Evolutionary conservation across 2,113 vertebrate genomes (phyloP), one percentile per base, ranked within the genome.

Genomic region (Dipodomys ordii): DNA sequence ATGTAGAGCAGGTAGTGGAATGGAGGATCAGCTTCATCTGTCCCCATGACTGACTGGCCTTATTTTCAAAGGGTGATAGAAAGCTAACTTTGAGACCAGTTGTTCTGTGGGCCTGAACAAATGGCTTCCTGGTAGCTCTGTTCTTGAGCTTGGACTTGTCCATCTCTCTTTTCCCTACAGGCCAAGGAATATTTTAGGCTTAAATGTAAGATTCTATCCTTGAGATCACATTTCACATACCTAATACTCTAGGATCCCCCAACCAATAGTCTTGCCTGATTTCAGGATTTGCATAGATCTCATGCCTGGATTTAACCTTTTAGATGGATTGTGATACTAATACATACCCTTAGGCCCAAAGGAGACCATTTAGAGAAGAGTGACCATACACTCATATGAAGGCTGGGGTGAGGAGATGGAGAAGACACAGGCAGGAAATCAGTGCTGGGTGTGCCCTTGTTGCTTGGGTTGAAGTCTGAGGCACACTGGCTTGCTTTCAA

Each of bases 371-470:
- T 49, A 86, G 74, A 73, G 12, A 46, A 18, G 16, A 60, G 16
- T 25, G 4, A 20, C 23, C 0, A 2, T 11, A 35, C 62, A 23
- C 2, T 25, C 35, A 32, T n/a, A 11, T 30, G 4, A 25, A 62
- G 44, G 18, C 19, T 64, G 3, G 16, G 15, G 18, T 16, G 3
- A n/a, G n/a, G 49, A 44, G 28, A 4, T 64, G n/a, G 60, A 18
- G n/a, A 11, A 67, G 32, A 8, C 28, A 7, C 72, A 85, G 64
- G 46, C n/a, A 57, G 1, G 68, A 53, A 72, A 32, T 62, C 44
- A 73, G 67, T 0, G 18, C 18, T 67, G 1, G 0, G 0, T 11
- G 20, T 5, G 3, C 35, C 20, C 68, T 28, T 15, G 3, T 9
- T 20, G 27, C 11, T 44, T 79, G 28, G 39, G 0, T 1, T 25